These are phyloP conservation scores for Enteromius argenteus DNA, from an alignment of 2,797 vertebrate species.

Conservation along the genomic window DNA sequence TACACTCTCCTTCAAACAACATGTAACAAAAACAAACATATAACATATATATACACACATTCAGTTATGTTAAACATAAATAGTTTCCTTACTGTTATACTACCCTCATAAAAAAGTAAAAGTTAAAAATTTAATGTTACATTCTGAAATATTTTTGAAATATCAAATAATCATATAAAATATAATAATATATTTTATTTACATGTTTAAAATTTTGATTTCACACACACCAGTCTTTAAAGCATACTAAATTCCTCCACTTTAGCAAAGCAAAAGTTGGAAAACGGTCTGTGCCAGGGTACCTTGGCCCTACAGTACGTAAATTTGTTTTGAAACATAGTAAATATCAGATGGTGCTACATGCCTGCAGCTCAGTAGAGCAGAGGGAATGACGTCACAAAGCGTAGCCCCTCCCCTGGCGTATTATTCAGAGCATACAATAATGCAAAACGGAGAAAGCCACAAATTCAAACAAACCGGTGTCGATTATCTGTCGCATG, in stretches of 20 bases:
- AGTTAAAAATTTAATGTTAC: background rate
- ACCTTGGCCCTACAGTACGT: background rate
- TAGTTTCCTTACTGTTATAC: background rate
- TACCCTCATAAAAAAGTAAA: background rate
- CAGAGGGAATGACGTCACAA: conserved; percentile 4
- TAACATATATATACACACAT: background rate
- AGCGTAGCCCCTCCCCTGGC: background rate
- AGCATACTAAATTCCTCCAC: no score
- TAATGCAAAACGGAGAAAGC: conserved; percentile 15
- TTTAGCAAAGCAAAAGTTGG: background rate
- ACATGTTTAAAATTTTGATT: background rate
- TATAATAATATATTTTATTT: background rate
- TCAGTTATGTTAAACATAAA: background rate
- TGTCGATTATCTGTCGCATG: background rate
- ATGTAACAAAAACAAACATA: background rate
- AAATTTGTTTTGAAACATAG: conserved; percentile 21
- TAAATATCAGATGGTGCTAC: conserved; percentile 24
- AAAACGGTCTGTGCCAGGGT: background rate
- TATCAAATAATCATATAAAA: background rate
- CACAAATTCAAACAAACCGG: conserved; percentile 6
- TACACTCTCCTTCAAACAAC: background rate
- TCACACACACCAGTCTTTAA: background rate
- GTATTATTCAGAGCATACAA: background rate
- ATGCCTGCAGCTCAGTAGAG: background rate
- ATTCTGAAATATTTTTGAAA: background rate